Evolutionary conservation across 2,888 invertebrate species (phyloP).

Genomic region (Pantelozetes paolii): DNA sequence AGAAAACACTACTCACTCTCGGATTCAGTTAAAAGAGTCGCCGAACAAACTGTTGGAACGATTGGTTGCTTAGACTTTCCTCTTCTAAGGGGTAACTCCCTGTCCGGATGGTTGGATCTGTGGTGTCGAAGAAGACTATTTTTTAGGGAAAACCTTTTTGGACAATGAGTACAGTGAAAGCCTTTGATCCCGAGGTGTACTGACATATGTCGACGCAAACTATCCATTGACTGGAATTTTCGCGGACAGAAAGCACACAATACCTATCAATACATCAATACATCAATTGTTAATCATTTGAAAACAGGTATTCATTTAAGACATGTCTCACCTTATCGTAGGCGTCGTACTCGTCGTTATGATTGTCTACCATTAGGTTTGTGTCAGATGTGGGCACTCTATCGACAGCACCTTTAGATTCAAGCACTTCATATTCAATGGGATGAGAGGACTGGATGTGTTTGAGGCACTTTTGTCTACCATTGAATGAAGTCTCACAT

Average conservation of each 20-base stretch:
- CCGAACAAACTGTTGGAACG: slow-evolving; percentile 4
- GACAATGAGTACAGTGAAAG: slow-evolving; percentile 70
- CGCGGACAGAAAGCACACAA: slow-evolving; percentile 79
- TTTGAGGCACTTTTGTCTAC: slow-evolving; percentile 71
- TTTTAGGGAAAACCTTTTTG: slow-evolving; percentile 81
- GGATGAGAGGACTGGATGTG: slow-evolving; percentile 73
- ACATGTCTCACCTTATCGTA: slow-evolving; percentile 2
- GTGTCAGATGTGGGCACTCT: slow-evolving; percentile 46
- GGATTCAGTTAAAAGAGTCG: neutral
- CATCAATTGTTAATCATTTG: neutral
- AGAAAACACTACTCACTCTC: neutral
- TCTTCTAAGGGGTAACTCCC: neutral
- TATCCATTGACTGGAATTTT: slow-evolving; percentile 79
- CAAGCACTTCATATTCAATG: slow-evolving; percentile 72
- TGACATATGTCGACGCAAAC: slow-evolving; percentile 70
- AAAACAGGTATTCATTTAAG: neutral
- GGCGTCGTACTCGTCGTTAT: slow-evolving; percentile 49
- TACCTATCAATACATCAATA: neutral
- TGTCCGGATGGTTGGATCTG: slow-evolving; percentile 38
- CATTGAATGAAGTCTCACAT: slow-evolving; percentile 79
- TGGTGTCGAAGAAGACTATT: slow-evolving; percentile 90
- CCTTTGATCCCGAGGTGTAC: slow-evolving; percentile 76
- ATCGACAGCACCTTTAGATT: slow-evolving; percentile 55
- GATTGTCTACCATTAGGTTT: slow-evolving; percentile 51
- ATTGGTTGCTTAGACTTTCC: slow-evolving; percentile 4